Evolutionary conservation across 1,140 invertebrate genomes (phyloP).

Genomic region (Ganaspis sp.): DNA sequence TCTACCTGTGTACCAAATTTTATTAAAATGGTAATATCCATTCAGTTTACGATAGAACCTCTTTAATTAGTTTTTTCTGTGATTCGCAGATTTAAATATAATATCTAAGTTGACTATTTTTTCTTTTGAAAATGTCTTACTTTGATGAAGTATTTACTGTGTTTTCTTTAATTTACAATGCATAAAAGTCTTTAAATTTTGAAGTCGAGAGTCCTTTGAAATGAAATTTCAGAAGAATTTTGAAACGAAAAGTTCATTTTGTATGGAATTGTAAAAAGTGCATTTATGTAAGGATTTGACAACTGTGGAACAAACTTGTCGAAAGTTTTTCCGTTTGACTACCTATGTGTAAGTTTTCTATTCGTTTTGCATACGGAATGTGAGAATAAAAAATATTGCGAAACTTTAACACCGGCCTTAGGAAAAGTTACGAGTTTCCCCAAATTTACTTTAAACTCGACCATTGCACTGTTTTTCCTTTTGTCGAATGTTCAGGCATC

Average conservation of each 20-base stretch:
- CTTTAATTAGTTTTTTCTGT: no score
- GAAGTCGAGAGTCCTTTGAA: no score
- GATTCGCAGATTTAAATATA: no score
- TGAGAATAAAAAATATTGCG: slow-evolving; percentile 15
- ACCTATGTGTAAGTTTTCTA: slow-evolving; percentile 1
- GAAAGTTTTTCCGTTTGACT: slow-evolving; percentile 15
- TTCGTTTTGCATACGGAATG: slow-evolving; percentile 16
- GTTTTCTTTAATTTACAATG: no score
- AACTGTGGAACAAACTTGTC: neutral
- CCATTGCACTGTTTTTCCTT: slow-evolving; percentile 48
- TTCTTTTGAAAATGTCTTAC: no score
- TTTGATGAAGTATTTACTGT: no score
- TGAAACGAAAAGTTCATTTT: neutral
- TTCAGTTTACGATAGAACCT: no score
- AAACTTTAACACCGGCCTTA: slow-evolving; percentile 14
- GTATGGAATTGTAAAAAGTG: neutral
- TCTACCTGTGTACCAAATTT: no score
- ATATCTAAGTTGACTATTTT: no score
- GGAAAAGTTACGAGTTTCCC: neutral
- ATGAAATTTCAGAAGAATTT: neutral
- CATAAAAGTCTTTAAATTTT: no score
- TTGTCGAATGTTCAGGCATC: no score
- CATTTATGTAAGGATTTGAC: neutral
- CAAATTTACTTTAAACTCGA: slow-evolving; percentile 15
- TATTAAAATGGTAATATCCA: no score